Conservation (phyloP, 2,888 invertebrate genomes). For the Drosophila hamatofila region DNA sequence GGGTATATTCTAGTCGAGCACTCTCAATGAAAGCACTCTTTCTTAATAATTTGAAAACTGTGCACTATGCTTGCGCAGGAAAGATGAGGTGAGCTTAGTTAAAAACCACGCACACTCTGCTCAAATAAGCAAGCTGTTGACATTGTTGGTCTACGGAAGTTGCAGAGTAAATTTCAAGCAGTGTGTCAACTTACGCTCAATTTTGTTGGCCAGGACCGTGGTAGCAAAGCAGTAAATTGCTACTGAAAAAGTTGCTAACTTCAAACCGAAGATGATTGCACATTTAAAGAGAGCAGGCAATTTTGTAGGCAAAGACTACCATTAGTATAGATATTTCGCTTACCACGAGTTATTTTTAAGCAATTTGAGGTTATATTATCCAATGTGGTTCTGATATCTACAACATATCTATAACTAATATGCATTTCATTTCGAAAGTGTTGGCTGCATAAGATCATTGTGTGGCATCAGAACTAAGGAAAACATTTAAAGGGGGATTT, state of each 20-base stretch:
- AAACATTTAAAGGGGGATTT: neutral
- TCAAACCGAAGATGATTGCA: slow-evolving; percentile 37
- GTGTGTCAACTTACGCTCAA: slow-evolving; percentile 74
- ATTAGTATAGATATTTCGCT: neutral
- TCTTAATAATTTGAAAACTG: slow-evolving; percentile 22
- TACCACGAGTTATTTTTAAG: neutral
- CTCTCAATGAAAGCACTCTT: neutral
- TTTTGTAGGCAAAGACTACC: neutral
- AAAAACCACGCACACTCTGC: slow-evolving; percentile 15
- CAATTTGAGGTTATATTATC: neutral
- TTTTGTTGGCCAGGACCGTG: slow-evolving; percentile 58
- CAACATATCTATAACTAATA: neutral
- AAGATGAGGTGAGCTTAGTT: slow-evolving; percentile 21
- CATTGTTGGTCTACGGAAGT: slow-evolving; percentile 33
- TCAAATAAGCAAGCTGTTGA: slow-evolving; percentile 24
- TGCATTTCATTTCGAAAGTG: neutral
- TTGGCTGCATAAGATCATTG: neutral
- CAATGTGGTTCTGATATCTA: neutral
- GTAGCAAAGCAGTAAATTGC: slow-evolving; percentile 30
- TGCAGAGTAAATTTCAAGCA: slow-evolving; percentile 56
- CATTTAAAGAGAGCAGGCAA: slow-evolving; percentile 25
- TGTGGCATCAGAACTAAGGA: neutral
- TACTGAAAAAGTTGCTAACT: slow-evolving; percentile 42
- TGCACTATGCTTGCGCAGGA: neutral
- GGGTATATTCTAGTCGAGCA: neutral